A percentile compares a stretch with the other conserved stretches of the same genome.
Conservation (phyloP, 2,797 vertebrate genomes). For the Onychomys arenicola region DNA sequence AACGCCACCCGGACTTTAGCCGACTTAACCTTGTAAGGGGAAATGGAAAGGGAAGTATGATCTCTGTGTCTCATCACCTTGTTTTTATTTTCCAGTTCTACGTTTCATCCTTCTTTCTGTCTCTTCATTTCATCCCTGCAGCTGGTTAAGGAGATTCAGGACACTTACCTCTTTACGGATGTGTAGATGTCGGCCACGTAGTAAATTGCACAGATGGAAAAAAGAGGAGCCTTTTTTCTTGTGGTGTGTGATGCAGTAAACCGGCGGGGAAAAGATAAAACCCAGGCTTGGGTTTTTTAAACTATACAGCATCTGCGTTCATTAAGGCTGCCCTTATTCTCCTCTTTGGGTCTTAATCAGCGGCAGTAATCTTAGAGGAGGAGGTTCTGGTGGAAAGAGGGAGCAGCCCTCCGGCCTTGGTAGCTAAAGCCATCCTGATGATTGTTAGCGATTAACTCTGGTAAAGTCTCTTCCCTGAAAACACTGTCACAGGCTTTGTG, state of each 20-base stretch:
- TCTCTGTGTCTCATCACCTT: conserved; percentile 51
- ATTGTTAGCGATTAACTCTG: conserved; percentile 68
- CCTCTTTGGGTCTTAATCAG: conserved; percentile 66
- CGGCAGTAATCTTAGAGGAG: conserved; percentile 62
- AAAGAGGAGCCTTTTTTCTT: conserved; percentile 64
- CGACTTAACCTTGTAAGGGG: conserved; percentile 77
- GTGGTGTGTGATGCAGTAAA: conserved; percentile 69
- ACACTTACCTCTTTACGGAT: conserved; percentile 59
- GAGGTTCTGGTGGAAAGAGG: conserved; percentile 52
- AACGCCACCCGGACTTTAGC: conserved; percentile 60
- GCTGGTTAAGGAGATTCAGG: conserved; percentile 72
- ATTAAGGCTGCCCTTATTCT: conserved; percentile 69
- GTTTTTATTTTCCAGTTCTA: conserved; percentile 68
- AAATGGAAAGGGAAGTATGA: conserved; percentile 68
- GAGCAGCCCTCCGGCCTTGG: conserved; percentile 16
- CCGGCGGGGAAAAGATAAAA: not conserved
- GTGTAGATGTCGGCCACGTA: conserved; percentile 57
- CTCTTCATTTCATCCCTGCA: conserved; percentile 60
- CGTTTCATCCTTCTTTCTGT: conserved; percentile 50
- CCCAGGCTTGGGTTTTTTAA: conserved; percentile 34
- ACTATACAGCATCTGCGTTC: conserved; percentile 31
- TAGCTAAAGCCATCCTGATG: conserved; percentile 70
- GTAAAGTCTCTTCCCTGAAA: conserved; percentile 50
- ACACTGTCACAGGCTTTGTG: conserved; percentile 61
- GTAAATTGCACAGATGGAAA: conserved; percentile 68